Evolutionary conservation across 2,888 invertebrate genomes (phyloP).

Genomic region (Rhabditophanes sp.): DNA sequence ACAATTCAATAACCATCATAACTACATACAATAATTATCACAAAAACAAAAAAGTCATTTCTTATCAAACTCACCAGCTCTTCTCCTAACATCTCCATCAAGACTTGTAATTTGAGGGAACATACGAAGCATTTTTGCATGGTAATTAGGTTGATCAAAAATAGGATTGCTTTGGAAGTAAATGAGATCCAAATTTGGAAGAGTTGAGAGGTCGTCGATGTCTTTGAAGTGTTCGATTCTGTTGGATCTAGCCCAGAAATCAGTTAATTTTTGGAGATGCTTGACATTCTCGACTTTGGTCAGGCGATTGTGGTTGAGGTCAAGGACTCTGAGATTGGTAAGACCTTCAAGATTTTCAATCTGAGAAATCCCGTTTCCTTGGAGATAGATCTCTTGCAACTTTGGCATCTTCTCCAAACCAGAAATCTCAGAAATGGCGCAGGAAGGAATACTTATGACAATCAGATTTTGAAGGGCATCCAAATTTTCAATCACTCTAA

Average conservation of each 20-base stretch:
- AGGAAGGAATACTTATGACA: background rate
- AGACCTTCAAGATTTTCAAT: conserved; percentile 49
- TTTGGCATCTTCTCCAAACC: conserved; percentile 56
- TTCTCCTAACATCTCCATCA: too few species aligned
- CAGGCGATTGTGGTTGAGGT: conserved; percentile 30
- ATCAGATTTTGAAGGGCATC: conserved; percentile 7
- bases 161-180: too few species aligned
- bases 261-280: conserved; percentile 24
- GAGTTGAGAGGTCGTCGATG: too few species aligned
- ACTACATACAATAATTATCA: too few species aligned
- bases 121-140: too few species aligned
- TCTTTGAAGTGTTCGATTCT: conserved; percentile 9
- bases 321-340: conserved; percentile 58
- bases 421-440: conserved; percentile 5
- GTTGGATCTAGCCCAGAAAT: conserved; percentile 33
- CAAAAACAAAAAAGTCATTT: too few species aligned
- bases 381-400: conserved; percentile 67
- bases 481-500: conserved; percentile 44
- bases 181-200: too few species aligned
- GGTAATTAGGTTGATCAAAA: too few species aligned
- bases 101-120: too few species aligned
- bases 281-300: conserved; percentile 16
- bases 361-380: conserved; percentile 46
- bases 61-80: too few species aligned
- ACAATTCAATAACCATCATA: too few species aligned